Evolutionary conservation across 2,888 invertebrate species (phyloP), one percentile per base, ranked within the genome.

Genomic region (Cepaea hortensis): DNA sequence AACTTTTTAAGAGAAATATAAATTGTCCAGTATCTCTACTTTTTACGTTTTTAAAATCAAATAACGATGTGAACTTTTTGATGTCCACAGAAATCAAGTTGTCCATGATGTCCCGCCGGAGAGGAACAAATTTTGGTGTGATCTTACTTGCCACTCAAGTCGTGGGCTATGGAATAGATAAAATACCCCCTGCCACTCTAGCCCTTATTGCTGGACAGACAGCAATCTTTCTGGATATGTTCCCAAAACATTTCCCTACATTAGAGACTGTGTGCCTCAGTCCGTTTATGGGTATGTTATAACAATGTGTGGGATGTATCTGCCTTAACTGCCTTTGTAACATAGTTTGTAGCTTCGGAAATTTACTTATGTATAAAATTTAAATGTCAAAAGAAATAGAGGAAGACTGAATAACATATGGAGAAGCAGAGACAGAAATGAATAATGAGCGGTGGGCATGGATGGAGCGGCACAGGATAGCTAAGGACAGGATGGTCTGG

Each of bases 121-220:
- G 87, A n/a, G 72, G 84, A 46, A 18, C 46, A 13, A 2, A 2
- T 4, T 55, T 82, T 3, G 93, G 92, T 11, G 88, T 92, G 0
- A 79, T 92, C 65, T 88, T 93, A 68, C 90, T 93, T 1, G 91
- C 82, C 9, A 73, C 90, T 9, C 91, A 93, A 80, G 75, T 93
- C 11, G 88, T 92, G 86, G 91, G 92, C 83, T 90, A 92, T 80
- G 94, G 94, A 3, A 87, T 94, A 65, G 89, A 92, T 76, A 90
- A 89, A 65, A 93, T 96, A 89, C 96, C 96, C 79, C 96, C 96
- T 13, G 95, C 95, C 0, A 96, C 96, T 23, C 93, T 96, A 46
- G 88, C 93, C 11, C 93, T 95, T 13, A 95, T 96, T 35, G 91
- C 95, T 15, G 94, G 92, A 73, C 95, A 96, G 94, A 95, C 95